Evolutionary conservation across 2,888 invertebrate species (phyloP).

Genomic region (Acrobasis suavella): DNA sequence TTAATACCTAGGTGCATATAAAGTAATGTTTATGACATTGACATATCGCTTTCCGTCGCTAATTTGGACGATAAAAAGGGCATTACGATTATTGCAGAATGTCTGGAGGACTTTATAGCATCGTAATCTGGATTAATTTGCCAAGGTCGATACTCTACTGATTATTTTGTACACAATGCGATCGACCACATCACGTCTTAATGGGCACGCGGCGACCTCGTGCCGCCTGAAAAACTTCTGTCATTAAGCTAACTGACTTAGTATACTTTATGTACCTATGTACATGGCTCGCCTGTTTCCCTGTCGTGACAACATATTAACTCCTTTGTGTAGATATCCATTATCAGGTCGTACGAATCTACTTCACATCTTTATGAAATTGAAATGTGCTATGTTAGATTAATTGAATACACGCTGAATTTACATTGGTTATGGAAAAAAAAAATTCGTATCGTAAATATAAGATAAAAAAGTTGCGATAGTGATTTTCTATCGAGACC

Average conservation of each 20-base stretch:
- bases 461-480: no score
- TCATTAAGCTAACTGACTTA: slow-evolving; percentile 8
- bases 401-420: no score
- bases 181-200: neutral
- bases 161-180: slow-evolving; percentile 8
- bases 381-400: neutral
- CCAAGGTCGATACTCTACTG: slow-evolving; percentile 1
- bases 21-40: slow-evolving; percentile 1
- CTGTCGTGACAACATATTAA: neutral
- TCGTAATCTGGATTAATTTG: slow-evolving; percentile 13
- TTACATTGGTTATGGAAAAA: no score
- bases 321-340: neutral
- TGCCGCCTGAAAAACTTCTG: slow-evolving; percentile 10
- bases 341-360: neutral
- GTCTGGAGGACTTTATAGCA: neutral
- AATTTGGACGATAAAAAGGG: neutral
- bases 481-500: no score
- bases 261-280: neutral
- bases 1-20: neutral
- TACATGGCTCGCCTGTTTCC: neutral
- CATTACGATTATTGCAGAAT: neutral
- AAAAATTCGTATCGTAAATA: no score
- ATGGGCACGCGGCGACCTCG: slow-evolving; percentile 13
- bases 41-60: neutral
- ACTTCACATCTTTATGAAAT: neutral